A percentile compares a stretch with the other conserved stretches of the same genome.
phyloP scores from a whole-genome alignment of 2,113 vertebrate species.

The Emydocephalus ijimae region DNA sequence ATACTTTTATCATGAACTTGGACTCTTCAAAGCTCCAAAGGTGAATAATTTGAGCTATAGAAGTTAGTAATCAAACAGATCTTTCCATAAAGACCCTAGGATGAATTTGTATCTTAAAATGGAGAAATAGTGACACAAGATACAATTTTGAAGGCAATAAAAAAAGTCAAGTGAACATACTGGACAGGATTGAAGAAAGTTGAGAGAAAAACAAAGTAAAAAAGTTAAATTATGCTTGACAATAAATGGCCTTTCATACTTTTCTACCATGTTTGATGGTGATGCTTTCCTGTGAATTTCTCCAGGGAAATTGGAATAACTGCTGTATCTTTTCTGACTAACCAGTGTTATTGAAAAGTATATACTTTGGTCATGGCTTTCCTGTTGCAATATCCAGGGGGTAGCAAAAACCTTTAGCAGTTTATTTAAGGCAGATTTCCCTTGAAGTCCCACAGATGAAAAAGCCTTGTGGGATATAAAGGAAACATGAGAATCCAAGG shows the following conservation, averaged over 20 bases:
- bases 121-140: not conserved
- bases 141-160: no score
- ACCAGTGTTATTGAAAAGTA: not conserved
- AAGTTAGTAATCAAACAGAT: not conserved
- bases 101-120: not conserved
- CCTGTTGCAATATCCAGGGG: not conserved
- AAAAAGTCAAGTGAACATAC: no score
- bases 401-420: not conserved
- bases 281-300: not conserved
- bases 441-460: not conserved
- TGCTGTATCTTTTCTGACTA: not conserved
- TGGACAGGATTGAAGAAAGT: not conserved
- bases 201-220: not conserved
- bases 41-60: not conserved
- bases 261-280: not conserved
- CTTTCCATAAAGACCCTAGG: not conserved
- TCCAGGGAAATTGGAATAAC: not conserved
- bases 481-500: not conserved
- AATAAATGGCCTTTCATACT: not conserved
- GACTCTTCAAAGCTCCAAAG: not conserved
- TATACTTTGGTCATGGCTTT: not conserved
- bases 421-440: not conserved
- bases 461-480: not conserved
- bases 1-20: not conserved
- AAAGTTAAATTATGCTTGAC: not conserved